These are phyloP conservation scores for Apogon hyalosoma DNA, from an alignment of 2,797 vertebrate genomes.

Conservation along the genomic window DNA sequence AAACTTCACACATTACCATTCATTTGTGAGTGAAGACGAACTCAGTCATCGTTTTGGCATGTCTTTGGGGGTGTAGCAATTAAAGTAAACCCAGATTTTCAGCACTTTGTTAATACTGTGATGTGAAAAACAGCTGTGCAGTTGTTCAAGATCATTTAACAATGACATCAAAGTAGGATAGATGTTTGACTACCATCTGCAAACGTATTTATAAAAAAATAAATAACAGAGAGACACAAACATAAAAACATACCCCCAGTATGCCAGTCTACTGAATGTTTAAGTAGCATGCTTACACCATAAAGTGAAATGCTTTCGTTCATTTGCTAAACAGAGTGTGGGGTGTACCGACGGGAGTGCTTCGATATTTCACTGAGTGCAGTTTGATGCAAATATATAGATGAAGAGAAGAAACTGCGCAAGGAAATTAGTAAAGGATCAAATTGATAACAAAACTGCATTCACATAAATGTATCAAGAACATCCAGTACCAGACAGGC, in stretches of 20 bases:
- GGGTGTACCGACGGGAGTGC: constrained; percentile 86
- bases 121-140: constrained; percentile 33
- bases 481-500: constrained; percentile 89
- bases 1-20: constrained; percentile 63
- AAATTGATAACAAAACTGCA: constrained; percentile 73
- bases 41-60: constrained; percentile 61
- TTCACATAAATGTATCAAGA: constrained; percentile 87
- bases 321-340: constrained; percentile 86
- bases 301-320: constrained; percentile 85
- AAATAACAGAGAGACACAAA: constrained; percentile 88
- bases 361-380: constrained; percentile 85
- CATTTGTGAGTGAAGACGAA: constrained; percentile 53
- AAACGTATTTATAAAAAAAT: constrained; percentile 89
- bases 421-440: constrained; percentile 72
- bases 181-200: constrained; percentile 80
- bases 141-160: constrained; percentile 66
- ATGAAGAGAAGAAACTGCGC: constrained; percentile 56
- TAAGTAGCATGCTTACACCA: constrained; percentile 91
- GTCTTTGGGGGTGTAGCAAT: constrained; percentile 75
- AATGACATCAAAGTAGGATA: constrained; percentile 67
- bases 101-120: constrained; percentile 57
- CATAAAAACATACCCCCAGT: constrained; percentile 82
- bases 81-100: constrained; percentile 62
- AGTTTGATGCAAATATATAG: constrained; percentile 87
- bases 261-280: constrained; percentile 84